Evolutionary conservation across 2,797 vertebrate species (phyloP).

Genomic region (Acipenser transmontanus): DNA sequence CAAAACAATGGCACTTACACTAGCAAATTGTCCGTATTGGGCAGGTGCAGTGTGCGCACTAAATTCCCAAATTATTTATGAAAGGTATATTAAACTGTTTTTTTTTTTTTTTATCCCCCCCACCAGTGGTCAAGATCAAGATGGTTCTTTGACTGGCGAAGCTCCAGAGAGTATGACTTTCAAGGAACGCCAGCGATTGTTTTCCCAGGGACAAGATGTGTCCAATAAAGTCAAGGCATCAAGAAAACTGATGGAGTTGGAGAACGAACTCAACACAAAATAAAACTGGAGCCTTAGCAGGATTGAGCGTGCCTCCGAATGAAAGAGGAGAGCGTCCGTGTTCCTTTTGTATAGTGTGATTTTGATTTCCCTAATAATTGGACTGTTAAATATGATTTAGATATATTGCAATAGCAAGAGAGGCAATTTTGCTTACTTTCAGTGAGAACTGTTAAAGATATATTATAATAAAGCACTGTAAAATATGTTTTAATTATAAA

Average conservation of each 20-base stretch:
- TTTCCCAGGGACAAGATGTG: conserved; percentile 96
- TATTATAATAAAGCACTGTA: conserved; percentile 75
- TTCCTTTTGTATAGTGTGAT: conserved; percentile 40
- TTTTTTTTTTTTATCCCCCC: conserved; percentile 3
- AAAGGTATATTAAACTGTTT: not conserved
- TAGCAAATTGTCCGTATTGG: too few species aligned
- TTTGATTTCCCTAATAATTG: conserved; percentile 50
- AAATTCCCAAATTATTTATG: not conserved
- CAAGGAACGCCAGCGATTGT: conserved; percentile 93
- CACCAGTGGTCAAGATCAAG: conserved; percentile 72
- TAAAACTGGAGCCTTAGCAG: conserved; percentile 52
- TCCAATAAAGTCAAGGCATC: conserved; percentile 97
- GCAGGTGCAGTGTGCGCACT: too few species aligned
- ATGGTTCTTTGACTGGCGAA: conserved; percentile 61
- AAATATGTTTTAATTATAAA: conserved; percentile 64
- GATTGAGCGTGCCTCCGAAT: conserved; percentile 26
- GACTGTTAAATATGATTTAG: conserved; percentile 62
- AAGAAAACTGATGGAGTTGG: conserved; percentile 92
- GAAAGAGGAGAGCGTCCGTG: conserved; percentile 37
- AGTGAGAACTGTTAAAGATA: conserved; percentile 57
- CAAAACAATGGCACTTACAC: too few species aligned
- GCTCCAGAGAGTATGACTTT: conserved; percentile 90
- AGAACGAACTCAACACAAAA: conserved; percentile 96
- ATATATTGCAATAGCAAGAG: conserved; percentile 56
- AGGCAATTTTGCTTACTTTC: conserved; percentile 38